Conservation (phyloP, 2,888 invertebrate genomes). For the Ochropleura plecta region DNA sequence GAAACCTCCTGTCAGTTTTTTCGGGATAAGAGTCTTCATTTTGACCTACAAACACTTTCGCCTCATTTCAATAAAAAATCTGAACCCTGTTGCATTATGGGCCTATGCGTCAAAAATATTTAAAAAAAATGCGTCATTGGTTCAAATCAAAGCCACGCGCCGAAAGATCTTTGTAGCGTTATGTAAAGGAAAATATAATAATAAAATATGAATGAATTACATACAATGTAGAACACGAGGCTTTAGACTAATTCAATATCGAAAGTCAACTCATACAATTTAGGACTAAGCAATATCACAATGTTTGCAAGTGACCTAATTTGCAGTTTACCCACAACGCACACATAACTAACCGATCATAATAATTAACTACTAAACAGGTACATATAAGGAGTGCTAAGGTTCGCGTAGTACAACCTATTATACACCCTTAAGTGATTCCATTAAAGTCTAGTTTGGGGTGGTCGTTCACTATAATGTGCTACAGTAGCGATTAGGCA, state of each 20-base stretch:
- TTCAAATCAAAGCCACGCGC: too few species aligned
- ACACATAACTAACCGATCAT: constrained; percentile 77
- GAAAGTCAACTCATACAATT: constrained; percentile 21
- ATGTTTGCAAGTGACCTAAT: constrained; percentile 57
- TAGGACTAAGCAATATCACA: constrained; percentile 34
- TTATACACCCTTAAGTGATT: constrained; percentile 55
- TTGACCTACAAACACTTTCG: neutral
- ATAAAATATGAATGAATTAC: too few species aligned
- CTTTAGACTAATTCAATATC: neutral
- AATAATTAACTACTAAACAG: constrained; percentile 79
- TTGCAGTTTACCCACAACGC: constrained; percentile 63
- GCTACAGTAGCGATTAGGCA: constrained; percentile 59
- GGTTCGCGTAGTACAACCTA: constrained; percentile 51
- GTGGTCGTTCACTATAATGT: constrained; percentile 58
- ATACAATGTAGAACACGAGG: neutral
- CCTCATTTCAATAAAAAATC: too few species aligned
- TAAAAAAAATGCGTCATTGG: too few species aligned
- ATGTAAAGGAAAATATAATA: too few species aligned
- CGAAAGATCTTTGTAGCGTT: too few species aligned
- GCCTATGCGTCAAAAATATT: too few species aligned
- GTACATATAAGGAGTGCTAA: constrained; percentile 68
- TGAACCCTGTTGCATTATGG: too few species aligned
- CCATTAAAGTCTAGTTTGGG: constrained; percentile 62
- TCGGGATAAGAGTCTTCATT: neutral
- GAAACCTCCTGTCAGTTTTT: neutral